These are phyloP conservation scores for Zalophus californianus DNA, from an alignment of 2,797 vertebrate species.

Conservation along the genomic window DNA sequence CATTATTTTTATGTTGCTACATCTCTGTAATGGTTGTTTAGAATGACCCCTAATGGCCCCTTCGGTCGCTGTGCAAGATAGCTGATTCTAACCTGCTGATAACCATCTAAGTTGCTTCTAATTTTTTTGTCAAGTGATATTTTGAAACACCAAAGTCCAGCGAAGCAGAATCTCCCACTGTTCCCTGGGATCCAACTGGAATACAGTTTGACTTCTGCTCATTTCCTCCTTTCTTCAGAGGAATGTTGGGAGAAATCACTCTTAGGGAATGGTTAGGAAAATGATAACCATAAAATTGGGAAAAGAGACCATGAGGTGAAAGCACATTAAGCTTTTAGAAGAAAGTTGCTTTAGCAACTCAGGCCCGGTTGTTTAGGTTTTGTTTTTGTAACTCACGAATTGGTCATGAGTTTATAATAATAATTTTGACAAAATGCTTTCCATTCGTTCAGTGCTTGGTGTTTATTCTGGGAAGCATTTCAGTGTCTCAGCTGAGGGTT, in stretches of 20 bases:
- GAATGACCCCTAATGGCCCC: background rate
- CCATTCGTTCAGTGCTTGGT: background rate
- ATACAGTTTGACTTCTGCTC: background rate
- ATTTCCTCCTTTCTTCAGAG: background rate
- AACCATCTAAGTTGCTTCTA: background rate
- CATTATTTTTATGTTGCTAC: background rate
- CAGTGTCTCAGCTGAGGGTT: background rate
- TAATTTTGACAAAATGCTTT: background rate
- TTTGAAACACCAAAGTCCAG: conserved; percentile 31
- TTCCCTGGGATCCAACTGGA: background rate
- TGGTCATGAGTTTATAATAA: background rate
- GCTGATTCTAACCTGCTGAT: background rate
- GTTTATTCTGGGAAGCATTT: background rate
- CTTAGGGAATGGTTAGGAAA: conserved; percentile 7
- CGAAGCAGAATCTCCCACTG: background rate
- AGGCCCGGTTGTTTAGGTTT: background rate
- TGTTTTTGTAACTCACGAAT: background rate
- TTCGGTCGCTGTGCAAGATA: background rate
- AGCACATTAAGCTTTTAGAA: background rate
- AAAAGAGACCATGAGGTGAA: background rate
- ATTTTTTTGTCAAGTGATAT: conserved; percentile 21
- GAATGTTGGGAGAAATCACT: background rate
- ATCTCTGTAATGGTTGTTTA: background rate
- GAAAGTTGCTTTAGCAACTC: background rate
- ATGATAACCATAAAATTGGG: background rate